These are phyloP conservation scores for Thripadectes ignobilis DNA, from an alignment of 2,797 vertebrate species.

Conservation along the genomic window DNA sequence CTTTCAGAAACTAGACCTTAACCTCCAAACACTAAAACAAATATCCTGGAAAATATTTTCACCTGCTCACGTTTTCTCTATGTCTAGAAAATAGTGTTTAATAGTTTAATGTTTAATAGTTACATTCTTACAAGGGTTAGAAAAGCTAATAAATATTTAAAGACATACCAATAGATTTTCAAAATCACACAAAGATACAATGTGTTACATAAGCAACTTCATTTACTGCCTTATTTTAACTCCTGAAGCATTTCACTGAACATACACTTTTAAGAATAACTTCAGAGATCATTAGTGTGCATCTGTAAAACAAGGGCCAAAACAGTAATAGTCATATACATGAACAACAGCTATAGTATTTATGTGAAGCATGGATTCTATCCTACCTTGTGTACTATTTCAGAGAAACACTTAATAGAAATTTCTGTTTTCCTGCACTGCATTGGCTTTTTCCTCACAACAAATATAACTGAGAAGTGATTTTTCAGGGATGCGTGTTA, in stretches of 20 bases:
- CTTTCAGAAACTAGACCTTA: constrained; percentile 35
- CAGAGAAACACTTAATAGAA: neutral
- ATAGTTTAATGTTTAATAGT: constrained; percentile 18
- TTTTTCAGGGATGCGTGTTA: neutral
- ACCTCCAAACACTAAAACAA: constrained; percentile 48
- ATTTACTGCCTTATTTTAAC: neutral
- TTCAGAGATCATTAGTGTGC: neutral
- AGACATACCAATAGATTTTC: neutral
- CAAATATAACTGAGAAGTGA: neutral
- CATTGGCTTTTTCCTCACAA: neutral
- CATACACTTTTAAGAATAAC: neutral
- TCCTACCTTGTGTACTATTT: neutral
- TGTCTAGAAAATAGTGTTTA: neutral
- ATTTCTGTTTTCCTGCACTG: neutral
- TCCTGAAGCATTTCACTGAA: neutral
- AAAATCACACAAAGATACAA: neutral
- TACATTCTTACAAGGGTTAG: constrained; percentile 1
- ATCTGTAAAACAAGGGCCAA: neutral
- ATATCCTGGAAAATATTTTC: constrained; percentile 17
- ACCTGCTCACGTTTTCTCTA: constrained; percentile 11
- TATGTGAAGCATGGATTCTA: neutral
- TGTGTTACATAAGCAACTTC: neutral
- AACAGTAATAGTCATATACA: neutral
- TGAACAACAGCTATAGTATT: neutral
- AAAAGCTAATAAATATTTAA: constrained; percentile 47